These are phyloP conservation scores for Scarus forsteni DNA, from an alignment of 2,797 vertebrate species.

Conservation along the genomic window DNA sequence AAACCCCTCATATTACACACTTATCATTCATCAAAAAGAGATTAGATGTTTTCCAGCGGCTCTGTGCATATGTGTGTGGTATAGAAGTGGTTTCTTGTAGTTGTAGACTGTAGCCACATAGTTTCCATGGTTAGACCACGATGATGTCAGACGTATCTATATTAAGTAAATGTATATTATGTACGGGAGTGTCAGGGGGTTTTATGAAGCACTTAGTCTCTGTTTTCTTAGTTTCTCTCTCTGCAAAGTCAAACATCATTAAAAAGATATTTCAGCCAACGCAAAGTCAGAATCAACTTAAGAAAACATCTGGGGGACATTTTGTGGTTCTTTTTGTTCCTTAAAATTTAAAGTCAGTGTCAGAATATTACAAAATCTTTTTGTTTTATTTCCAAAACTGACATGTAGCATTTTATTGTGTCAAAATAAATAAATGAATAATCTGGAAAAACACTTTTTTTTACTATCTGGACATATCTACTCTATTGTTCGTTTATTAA, in stretches of 20 bases:
- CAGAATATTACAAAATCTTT: no score
- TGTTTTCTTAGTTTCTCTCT: not conserved
- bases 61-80: not conserved
- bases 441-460: no score
- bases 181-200: not conserved
- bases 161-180: not conserved
- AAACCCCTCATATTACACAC: not conserved
- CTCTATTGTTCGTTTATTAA: no score
- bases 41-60: not conserved
- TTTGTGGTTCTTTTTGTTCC: no score
- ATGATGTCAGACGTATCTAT: slow-evolving; percentile 12
- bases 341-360: no score
- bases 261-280: not conserved
- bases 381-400: no score
- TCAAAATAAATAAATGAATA: no score
- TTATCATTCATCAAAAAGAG: not conserved
- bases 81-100: not conserved
- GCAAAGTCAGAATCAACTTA: not conserved
- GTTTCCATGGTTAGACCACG: slow-evolving; percentile 10
- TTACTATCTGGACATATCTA: no score
- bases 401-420: no score
- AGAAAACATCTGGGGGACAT: no score
- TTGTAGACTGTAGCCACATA: not conserved
- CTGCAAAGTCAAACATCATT: not conserved
- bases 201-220: not conserved